Conservation (phyloP, 2,797 vertebrate genomes). For the Rachycentron canadum region DNA sequence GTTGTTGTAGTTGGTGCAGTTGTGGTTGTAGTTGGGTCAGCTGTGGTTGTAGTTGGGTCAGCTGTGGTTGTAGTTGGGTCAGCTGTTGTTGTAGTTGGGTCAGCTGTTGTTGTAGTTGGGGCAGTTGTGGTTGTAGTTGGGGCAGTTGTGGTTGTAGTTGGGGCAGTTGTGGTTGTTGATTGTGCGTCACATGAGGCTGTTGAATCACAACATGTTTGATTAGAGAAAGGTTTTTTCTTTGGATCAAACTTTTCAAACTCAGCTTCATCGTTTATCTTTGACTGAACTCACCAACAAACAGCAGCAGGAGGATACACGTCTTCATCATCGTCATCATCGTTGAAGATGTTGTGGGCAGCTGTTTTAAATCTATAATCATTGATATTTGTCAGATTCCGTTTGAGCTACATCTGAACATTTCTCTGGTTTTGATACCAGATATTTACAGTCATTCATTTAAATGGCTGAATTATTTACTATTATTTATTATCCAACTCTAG, state of each 20-base stretch:
- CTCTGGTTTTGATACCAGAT: neutral
- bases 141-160: fast-evolving
- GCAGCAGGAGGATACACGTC: conserved; percentile 12
- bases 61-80: neutral
- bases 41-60: neutral
- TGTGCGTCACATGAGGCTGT: neutral
- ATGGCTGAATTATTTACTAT: too few relatives aligned
- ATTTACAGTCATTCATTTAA: neutral
- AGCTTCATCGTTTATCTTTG: too few relatives aligned
- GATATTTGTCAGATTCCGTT: neutral
- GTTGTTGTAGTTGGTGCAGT: neutral
- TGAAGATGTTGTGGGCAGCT: neutral
- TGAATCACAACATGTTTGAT: too few relatives aligned
- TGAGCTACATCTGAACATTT: neutral
- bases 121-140: neutral
- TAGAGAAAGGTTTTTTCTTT: neutral
- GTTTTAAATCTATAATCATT: neutral
- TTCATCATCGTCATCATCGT: neutral
- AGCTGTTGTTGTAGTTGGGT: neutral
- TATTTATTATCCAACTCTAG: too few relatives aligned
- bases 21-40: neutral
- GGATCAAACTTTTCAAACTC: neutral
- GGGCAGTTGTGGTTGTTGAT: neutral
- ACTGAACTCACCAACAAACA: conserved; percentile 26
- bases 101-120: neutral